Conservation (phyloP, 2,113 vertebrate genomes). For the Excalfactoria chinensis region DNA sequence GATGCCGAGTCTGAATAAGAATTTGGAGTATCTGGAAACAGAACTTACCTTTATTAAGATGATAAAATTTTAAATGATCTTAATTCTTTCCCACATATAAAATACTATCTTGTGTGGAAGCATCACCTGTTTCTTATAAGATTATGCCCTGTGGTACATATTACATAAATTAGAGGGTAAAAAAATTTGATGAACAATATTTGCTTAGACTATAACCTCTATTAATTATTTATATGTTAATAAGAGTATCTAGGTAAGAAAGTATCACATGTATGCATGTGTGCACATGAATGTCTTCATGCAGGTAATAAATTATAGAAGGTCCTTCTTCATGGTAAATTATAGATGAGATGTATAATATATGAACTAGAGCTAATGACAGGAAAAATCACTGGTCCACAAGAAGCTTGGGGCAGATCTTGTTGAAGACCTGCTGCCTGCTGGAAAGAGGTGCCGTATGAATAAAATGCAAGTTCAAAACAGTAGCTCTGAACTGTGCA, state of each 20-base stretch:
- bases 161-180: background rate
- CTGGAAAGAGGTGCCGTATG: background rate
- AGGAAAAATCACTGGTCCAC: conserved; percentile 36
- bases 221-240: conserved; percentile 56
- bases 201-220: background rate
- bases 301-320: conserved; percentile 70
- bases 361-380: conserved; percentile 59
- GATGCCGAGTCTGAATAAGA: background rate
- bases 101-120: background rate
- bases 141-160: background rate
- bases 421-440: background rate
- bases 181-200: background rate
- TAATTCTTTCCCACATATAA: background rate
- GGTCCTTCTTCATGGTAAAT: conserved; percentile 49
- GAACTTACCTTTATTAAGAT: background rate
- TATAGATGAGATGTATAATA: conserved; percentile 71
- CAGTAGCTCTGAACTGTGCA: background rate
- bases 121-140: background rate
- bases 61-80: background rate
- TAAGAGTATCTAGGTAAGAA: conserved; percentile 41
- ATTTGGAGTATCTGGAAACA: background rate
- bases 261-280: conserved; percentile 45
- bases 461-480: background rate
- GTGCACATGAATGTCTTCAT: conserved; percentile 46
- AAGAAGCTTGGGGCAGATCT: background rate